Conservation (phyloP, 2,113 vertebrate genomes). For the Thinocorus orbignyianus region DNA sequence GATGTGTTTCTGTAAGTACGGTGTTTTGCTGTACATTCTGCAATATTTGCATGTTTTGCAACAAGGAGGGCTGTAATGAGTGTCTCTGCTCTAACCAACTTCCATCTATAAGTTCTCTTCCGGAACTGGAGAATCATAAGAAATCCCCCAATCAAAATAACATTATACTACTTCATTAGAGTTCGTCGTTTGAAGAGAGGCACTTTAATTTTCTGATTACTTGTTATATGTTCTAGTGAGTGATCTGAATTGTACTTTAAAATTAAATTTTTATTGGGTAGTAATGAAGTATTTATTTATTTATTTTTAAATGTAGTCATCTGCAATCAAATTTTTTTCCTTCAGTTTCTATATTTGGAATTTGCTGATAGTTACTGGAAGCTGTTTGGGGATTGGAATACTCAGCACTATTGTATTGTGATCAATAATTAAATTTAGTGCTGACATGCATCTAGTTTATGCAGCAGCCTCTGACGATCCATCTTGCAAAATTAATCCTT, state of each 20-base stretch:
- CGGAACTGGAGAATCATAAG: background rate
- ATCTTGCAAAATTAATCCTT: conserved; percentile 86
- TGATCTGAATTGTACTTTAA: conserved; percentile 62
- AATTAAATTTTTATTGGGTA: conserved; percentile 77
- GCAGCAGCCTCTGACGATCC: conserved; percentile 81
- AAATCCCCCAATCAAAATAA: background rate
- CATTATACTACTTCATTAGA: conserved; percentile 39
- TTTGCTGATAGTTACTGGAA: conserved; percentile 89
- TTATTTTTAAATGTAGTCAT: conserved; percentile 78
- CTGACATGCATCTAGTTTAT: conserved; percentile 88
- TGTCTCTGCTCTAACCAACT: background rate
- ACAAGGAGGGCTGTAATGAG: background rate
- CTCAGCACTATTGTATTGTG: conserved; percentile 95
- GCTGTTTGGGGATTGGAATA: conserved; percentile 80
- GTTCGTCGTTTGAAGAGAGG: conserved; percentile 46
- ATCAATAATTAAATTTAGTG: conserved; percentile 93
- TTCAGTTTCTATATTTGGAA: conserved; percentile 80
- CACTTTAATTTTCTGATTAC: conserved; percentile 40
- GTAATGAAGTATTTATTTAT: conserved; percentile 81
- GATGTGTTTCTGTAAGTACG: background rate
- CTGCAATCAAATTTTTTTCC: conserved; percentile 74
- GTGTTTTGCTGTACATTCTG: background rate
- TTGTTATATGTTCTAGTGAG: conserved; percentile 36
- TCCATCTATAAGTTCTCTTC: conserved; percentile 33
- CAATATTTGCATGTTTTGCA: background rate